These are phyloP conservation scores for Heliconius congener DNA, from an alignment of 1,140 invertebrate genomes.

Conservation along the genomic window DNA sequence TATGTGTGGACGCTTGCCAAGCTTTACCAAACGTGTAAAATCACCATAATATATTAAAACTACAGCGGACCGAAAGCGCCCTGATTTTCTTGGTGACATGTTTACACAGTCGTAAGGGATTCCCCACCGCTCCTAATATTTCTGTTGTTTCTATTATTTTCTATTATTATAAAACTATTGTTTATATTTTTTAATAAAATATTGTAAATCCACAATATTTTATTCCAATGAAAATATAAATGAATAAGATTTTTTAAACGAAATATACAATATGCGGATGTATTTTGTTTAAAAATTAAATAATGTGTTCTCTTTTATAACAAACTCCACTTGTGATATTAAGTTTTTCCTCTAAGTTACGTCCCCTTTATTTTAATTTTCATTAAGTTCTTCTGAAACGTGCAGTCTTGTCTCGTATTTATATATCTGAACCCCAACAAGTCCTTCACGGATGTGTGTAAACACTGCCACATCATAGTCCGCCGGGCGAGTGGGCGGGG, in stretches of 20 bases:
- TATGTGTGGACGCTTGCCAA: too few species aligned
- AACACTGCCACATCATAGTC: slow-evolving; percentile 13
- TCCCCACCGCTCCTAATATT: background rate
- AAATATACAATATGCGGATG: background rate
- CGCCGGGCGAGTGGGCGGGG: background rate
- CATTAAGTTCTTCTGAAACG: background rate
- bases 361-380: background rate
- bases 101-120: background rate
- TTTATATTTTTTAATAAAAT: slow-evolving; percentile 1
- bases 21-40: too few species aligned
- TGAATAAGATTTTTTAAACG: background rate
- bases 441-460: slow-evolving; percentile 15
- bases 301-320: background rate
- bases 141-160: background rate
- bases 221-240: background rate
- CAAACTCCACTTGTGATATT: background rate
- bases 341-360: background rate
- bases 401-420: background rate
- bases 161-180: background rate
- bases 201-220: background rate
- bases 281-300: background rate
- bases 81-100: slow-evolving; percentile 4
- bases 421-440: background rate
- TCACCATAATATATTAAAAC: background rate
- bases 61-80: background rate